Evolutionary conservation across 1,140 invertebrate species (phyloP), one percentile per base, ranked within the genome.

Genomic region (Babylonia areolata): DNA sequence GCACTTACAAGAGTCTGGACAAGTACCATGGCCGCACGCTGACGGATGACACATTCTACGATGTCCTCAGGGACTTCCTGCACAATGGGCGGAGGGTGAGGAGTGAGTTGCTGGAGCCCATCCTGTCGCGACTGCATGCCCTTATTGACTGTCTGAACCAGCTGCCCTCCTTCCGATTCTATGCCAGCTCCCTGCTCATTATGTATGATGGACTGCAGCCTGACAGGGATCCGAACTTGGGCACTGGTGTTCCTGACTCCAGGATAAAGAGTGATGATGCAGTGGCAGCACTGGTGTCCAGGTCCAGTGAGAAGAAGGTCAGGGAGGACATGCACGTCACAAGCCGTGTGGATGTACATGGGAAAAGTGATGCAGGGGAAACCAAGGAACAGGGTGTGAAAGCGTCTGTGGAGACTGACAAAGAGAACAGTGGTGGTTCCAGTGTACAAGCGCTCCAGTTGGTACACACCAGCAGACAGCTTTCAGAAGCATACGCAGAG

Each of bases 1-100:
- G 96, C 88, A 95, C 95, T 89, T 97, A 96, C 93, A 95, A 97
- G 33, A 98, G 97, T 90, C 96, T 96, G 85, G 97, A 99, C 95
- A 99, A 99, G 95, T 99, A 99, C 94, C 98, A 97, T 96, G 98
- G 98, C 0, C 96, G 98, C 78, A 96, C 96, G 90, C 95, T 99
- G 28, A 96, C 96, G 64, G 97, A 97, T 91, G 96, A 96, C 85
- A 97, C 97, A 31, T 97, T 99, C 91, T 97, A 97, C 91, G 95
- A 96, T 82, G 96, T 97, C 1, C 95, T 99, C 35, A 96, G 96
- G 80, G 95, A 96, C 92, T 99, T 99, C 95, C 97, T 99, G 92
- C 96, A 98, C 92, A 97, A 97, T 91, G 97, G 97, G 75, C 95
- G 95, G 83, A 95, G 96, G 87, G 94, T 97, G 88, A 95, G 97